Evolutionary conservation across 1,140 invertebrate species (phyloP), one percentile per base, ranked within the genome.

Genomic region (Coenobita brevimanus): DNA sequence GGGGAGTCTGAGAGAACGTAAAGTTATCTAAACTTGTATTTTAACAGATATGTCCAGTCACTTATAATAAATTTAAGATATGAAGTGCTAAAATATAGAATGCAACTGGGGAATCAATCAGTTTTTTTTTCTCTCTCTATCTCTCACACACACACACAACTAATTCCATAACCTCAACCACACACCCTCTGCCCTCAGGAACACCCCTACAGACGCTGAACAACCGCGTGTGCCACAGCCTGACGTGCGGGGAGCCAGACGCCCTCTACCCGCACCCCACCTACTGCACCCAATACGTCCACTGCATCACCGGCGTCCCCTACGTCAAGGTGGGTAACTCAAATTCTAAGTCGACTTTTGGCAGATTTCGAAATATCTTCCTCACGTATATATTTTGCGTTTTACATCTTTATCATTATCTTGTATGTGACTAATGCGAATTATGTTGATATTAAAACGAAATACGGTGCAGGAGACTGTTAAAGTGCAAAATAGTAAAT

Each of bases 241-340:
- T 87, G 38, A 87, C 75, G 1, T 87, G 84, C 46, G 71, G 54
- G 13, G 15, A 30, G 30, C 38, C 75, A 17, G 62, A 87, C 43
- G 84, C 75, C 10, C 38, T 80, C 6, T 87, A 79, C 62, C 54
- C 84, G 6, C 84, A 87, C 46, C 84, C 84, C 21, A 71, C 84
- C 15, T 87, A 69, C 76, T 87, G 84, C 62, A 79, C 60, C 1
- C 75, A 69, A 3, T 87, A 87, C n/a, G 84, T 87, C 27, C 84
- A 87, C 30, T 87, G 84, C 62, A 50, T 87, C 41, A 30, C 15
- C 17, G 84, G 84, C 8, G 62, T 69, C n/a, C 84, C 84, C 4
- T 80, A 71, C 13, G 62, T 87, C 60, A 87, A 87, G 84, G 84
- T 87, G n/a, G 46, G 62, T n/a, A n/a, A n/a, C n/a, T n/a, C n/a